These are phyloP conservation scores for Vanessa atalanta DNA, from an alignment of 1,140 invertebrate species.

Conservation along the genomic window DNA sequence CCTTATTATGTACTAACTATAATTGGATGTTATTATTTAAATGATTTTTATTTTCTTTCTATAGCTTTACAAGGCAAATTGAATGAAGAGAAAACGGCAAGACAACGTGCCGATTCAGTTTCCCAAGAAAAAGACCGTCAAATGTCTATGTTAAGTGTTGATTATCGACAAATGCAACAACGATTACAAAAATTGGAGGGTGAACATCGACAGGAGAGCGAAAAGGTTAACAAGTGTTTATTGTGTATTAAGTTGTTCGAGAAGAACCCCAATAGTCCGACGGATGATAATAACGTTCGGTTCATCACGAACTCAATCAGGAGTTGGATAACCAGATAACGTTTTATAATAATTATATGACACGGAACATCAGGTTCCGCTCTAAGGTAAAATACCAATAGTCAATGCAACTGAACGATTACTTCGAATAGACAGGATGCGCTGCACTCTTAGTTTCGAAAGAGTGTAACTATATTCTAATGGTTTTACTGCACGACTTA, in stretches of 20 bases:
- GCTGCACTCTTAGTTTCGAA: too few species aligned
- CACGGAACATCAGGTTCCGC: too few species aligned
- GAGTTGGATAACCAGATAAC: too few species aligned
- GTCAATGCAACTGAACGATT: too few species aligned
- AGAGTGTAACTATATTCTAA: too few species aligned
- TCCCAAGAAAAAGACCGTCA: conserved; percentile 96
- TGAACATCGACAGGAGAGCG: conserved; percentile 92
- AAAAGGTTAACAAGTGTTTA: conserved; percentile 83
- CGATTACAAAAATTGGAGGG: conserved; percentile 94
- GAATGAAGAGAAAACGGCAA: conserved; percentile 92
- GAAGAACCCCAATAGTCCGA: background rate
- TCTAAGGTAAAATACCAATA: too few species aligned
- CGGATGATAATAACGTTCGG: too few species aligned
- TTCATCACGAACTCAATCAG: too few species aligned
- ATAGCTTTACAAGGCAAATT: conserved; percentile 93
- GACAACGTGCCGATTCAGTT: conserved; percentile 90
- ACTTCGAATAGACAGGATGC: too few species aligned
- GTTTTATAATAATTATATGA: too few species aligned
- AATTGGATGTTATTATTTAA: background rate
- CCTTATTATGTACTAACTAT: background rate
- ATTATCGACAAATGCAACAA: conserved; percentile 95
- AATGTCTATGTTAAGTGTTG: conserved; percentile 95
- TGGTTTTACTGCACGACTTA: background rate
- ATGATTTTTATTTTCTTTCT: background rate
- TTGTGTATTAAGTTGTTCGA: background rate